phyloP scores from a whole-genome alignment of 2,888 invertebrate genomes.

The Lepidochitona cinerea region DNA sequence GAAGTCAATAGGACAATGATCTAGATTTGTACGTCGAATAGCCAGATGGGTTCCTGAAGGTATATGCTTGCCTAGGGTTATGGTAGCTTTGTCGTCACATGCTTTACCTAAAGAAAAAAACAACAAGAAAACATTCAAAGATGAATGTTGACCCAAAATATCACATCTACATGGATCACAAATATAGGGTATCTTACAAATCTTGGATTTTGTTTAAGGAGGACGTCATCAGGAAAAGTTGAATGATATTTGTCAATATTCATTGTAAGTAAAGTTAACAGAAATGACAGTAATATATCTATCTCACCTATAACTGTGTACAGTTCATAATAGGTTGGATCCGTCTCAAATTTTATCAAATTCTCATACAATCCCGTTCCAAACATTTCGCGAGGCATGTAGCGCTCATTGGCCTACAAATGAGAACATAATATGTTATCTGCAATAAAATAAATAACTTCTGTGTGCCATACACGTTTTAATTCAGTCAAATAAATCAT shows the following conservation, averaged over 20 bases:
- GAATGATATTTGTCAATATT: no score
- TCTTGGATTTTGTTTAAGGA: no score
- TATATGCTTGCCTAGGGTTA: slow-evolving; percentile 56
- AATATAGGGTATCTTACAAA: no score
- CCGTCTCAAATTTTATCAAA: neutral
- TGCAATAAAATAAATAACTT: no score
- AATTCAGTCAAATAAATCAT: no score
- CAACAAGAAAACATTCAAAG: neutral
- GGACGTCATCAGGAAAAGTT: no score
- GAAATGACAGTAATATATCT: no score
- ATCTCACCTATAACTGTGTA: neutral
- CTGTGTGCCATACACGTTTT: no score
- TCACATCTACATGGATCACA: neutral
- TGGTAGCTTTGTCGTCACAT: slow-evolving; percentile 53
- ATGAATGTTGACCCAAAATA: neutral
- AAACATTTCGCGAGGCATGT: neutral
- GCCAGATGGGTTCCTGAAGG: slow-evolving; percentile 56
- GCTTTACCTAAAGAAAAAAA: slow-evolving; percentile 53
- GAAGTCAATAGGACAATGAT: slow-evolving; percentile 50
- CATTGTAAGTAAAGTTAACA: no score
- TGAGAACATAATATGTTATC: no score
- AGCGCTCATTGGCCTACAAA: neutral
- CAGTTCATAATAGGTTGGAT: slow-evolving; percentile 1
- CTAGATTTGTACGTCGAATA: slow-evolving; percentile 57
- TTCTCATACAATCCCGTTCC: neutral